These are phyloP conservation scores for Tetrao urogallus DNA, from an alignment of 2,113 vertebrate genomes.

Conservation along the genomic window DNA sequence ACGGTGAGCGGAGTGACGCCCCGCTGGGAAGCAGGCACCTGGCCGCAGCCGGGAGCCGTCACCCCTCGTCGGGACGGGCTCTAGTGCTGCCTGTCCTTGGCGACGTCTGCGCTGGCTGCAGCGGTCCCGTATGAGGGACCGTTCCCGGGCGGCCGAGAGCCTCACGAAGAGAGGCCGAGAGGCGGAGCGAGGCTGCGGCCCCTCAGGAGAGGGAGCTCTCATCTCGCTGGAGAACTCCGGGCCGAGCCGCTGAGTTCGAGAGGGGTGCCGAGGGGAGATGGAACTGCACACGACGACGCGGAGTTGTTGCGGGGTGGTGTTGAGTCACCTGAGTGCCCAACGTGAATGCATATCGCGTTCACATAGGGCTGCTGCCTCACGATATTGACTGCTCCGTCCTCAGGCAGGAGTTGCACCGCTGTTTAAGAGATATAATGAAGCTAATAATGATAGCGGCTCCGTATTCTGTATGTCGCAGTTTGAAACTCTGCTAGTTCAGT, in stretches of 20 bases:
- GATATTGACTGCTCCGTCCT: rapidly evolving
- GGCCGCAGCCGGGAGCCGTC: too few species aligned
- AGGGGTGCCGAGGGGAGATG: rapidly evolving
- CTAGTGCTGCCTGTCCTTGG: too few species aligned
- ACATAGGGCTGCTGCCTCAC: rapidly evolving
- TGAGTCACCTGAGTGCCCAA: background rate
- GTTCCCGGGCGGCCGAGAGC: too few species aligned
- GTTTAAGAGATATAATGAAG: rapidly evolving
- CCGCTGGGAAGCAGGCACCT: too few species aligned
- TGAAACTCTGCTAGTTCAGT: rapidly evolving
- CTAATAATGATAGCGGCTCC: background rate
- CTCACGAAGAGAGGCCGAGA: too few species aligned
- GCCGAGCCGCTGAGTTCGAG: background rate
- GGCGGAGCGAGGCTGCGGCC: too few species aligned
- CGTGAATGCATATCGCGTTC: rapidly evolving
- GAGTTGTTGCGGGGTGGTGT: background rate
- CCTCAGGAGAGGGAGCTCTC: too few species aligned
- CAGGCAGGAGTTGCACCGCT: background rate
- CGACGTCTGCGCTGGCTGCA: too few species aligned
- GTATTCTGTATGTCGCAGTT: rapidly evolving
- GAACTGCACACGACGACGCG: rapidly evolving
- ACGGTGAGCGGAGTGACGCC: too few species aligned
- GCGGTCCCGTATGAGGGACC: too few species aligned
- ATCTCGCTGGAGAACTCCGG: background rate
- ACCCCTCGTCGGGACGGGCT: too few species aligned